A percentile compares a stretch with the other conserved stretches of the same genome.
phyloP scores from a whole-genome alignment of 2,888 invertebrate genomes.

The Druceiella hillmani region DNA sequence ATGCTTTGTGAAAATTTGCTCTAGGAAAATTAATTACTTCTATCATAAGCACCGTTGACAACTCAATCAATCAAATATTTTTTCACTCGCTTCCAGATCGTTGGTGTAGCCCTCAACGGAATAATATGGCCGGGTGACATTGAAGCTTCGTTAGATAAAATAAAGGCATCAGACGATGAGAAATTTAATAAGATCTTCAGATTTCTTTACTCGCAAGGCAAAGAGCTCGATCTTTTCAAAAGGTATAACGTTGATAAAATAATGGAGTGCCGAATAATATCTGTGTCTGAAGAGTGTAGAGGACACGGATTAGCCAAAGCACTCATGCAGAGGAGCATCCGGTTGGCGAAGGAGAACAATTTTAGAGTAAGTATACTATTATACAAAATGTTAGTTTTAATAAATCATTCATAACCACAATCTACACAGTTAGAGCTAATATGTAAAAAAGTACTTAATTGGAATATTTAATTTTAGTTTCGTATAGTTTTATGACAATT shows the following conservation, averaged over 20 bases:
- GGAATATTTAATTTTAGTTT: too few relatives aligned
- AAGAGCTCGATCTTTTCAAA: constrained; percentile 62
- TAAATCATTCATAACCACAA: too few relatives aligned
- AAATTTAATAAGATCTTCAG: constrained; percentile 76
- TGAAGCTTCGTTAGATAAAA: constrained; percentile 61
- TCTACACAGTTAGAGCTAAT: too few relatives aligned
- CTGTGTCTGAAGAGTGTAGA: constrained; percentile 65
- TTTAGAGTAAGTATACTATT: constrained; percentile 65
- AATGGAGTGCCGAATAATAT: constrained; percentile 76
- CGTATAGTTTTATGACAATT: too few relatives aligned
- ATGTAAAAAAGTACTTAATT: too few relatives aligned
- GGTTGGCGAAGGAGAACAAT: constrained; percentile 58
- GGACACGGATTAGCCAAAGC: constrained; percentile 72
- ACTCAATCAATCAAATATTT: too few relatives aligned
- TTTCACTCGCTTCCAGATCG: constrained; percentile 53
- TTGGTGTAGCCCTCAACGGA: constrained; percentile 76
- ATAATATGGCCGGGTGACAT: constrained; percentile 66
- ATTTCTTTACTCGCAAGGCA: constrained; percentile 65
- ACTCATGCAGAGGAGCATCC: constrained; percentile 61
- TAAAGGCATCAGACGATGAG: constrained; percentile 60
- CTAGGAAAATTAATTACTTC: too few relatives aligned
- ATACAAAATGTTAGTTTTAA: too few relatives aligned
- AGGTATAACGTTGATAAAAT: constrained; percentile 61
- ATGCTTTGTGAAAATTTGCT: too few relatives aligned
- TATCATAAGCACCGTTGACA: too few relatives aligned